phyloP scores from a whole-genome alignment of 2,113 vertebrate species.

The Onychorhynchus coronatus region DNA sequence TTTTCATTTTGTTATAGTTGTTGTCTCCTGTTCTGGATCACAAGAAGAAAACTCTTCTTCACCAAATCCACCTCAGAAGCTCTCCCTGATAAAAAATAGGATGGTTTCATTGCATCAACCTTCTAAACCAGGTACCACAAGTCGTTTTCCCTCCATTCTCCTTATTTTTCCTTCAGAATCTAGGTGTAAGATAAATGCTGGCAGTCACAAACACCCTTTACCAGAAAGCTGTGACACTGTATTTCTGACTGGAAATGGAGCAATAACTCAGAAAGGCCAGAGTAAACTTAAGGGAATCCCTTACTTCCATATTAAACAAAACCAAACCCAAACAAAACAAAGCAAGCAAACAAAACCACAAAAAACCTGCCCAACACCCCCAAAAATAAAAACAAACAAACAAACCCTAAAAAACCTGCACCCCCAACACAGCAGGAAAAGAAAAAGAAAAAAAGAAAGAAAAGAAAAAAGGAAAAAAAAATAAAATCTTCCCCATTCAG shows the following conservation, averaged over 20 bases:
- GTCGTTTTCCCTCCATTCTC: background rate
- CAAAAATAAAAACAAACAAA: background rate
- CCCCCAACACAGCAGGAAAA: background rate
- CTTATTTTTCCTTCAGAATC: background rate
- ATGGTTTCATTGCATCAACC: constrained; percentile 19
- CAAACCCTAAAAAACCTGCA: background rate
- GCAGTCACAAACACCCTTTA: background rate
- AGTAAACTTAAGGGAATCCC: background rate
- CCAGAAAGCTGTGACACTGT: background rate
- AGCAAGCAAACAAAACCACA: background rate
- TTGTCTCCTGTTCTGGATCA: background rate
- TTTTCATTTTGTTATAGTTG: constrained; percentile 24
- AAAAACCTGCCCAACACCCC: background rate
- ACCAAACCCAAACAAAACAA: background rate
- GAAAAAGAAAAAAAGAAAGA: rapidly evolving
- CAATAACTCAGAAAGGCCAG: background rate
- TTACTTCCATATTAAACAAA: background rate
- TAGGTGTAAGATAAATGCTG: background rate
- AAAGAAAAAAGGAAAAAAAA: background rate
- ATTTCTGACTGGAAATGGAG: background rate
- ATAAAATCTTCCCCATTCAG: background rate
- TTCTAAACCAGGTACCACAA: constrained; percentile 38
- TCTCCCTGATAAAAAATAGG: background rate
- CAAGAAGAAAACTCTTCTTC: constrained; percentile 28
- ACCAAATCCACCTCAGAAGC: background rate